These are phyloP conservation scores for Cettia cetti DNA, from an alignment of 2,113 vertebrate genomes.

Conservation along the genomic window DNA sequence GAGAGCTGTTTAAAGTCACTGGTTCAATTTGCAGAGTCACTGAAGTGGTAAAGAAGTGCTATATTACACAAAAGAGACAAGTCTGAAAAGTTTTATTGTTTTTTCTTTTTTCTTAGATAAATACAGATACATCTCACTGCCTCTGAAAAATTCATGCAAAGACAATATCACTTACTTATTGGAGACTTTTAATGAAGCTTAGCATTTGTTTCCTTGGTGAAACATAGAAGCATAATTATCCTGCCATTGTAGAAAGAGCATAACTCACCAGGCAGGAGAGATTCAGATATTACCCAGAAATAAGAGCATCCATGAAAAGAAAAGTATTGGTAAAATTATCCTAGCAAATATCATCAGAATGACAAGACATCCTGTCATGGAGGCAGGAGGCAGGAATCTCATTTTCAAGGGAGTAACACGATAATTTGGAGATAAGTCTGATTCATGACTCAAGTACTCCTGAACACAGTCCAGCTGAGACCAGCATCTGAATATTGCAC, in stretches of 20 bases:
- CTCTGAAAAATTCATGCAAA: slow-evolving; percentile 19
- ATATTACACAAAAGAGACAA: neutral
- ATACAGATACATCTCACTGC: neutral
- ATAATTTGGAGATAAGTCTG: neutral
- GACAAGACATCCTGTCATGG: neutral
- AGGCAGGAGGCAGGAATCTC: neutral
- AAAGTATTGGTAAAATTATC: neutral
- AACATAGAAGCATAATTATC: neutral
- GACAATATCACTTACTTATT: neutral
- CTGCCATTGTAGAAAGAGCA: neutral
- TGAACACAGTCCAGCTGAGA: neutral
- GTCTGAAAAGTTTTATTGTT: neutral
- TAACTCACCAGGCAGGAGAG: neutral
- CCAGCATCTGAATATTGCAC: neutral
- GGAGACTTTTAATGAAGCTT: neutral
- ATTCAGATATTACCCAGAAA: slow-evolving; percentile 1
- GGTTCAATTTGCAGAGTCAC: neutral
- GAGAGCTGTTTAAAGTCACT: neutral
- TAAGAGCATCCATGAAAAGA: neutral
- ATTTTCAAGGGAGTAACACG: neutral
- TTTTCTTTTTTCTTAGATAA: slow-evolving; percentile 9
- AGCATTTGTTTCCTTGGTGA: neutral
- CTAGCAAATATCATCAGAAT: neutral
- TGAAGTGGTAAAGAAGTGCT: neutral
- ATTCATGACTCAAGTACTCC: neutral